Percentiles rank a stretch among this genome's conserved stretches.
phyloP scores from a whole-genome alignment of 2,797 vertebrate species.

The Propithecus deckenii region DNA sequence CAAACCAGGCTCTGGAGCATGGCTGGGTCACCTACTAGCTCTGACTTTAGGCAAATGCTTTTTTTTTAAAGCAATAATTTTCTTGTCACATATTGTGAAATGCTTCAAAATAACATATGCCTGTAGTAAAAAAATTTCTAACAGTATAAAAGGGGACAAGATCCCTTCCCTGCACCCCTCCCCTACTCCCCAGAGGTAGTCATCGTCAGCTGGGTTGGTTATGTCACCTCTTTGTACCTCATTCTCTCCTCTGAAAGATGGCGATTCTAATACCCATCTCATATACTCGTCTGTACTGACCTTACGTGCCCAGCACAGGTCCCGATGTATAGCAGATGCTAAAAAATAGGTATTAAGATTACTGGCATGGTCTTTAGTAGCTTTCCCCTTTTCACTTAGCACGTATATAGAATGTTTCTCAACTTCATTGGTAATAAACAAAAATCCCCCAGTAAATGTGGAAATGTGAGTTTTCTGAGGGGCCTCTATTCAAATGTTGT shows the following conservation, averaged over 20 bases:
- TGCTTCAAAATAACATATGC: background rate
- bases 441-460: slow-evolving; percentile 67
- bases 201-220: background rate
- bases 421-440: slow-evolving; percentile 70
- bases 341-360: background rate
- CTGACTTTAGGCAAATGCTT: background rate
- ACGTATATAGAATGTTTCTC: slow-evolving; percentile 59
- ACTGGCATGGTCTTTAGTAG: background rate
- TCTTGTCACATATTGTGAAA: background rate
- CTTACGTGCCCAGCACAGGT: background rate
- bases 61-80: background rate
- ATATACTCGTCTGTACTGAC: background rate
- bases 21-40: background rate
- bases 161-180: background rate
- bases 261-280: background rate
- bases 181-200: background rate
- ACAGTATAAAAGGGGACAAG: background rate
- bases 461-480: slow-evolving; percentile 74
- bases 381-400: slow-evolving; percentile 37
- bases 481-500: slow-evolving; percentile 66
- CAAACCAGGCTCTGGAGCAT: background rate
- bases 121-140: background rate
- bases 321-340: background rate
- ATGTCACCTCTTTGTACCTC: background rate
- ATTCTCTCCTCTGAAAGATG: background rate